Conservation (phyloP, 2,113 vertebrate genomes). For the Charina bottae region DNA sequence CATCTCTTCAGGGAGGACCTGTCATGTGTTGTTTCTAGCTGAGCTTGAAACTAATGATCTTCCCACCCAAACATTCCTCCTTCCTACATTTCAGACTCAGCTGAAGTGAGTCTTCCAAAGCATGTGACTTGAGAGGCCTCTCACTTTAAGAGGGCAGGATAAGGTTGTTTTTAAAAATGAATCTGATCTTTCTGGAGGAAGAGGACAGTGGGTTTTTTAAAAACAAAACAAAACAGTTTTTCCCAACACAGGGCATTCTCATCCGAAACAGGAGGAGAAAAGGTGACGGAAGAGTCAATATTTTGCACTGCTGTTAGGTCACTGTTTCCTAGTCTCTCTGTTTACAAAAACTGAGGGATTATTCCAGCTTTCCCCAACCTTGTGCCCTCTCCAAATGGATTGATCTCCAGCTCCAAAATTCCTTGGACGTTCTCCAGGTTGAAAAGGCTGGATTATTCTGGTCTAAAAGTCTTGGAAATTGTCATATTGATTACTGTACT, state of each 20-base stretch:
- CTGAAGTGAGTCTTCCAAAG: neutral
- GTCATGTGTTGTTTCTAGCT: slow-evolving; percentile 4
- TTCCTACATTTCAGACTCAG: neutral
- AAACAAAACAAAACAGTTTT: neutral
- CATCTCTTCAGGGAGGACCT: neutral
- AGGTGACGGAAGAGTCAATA: neutral
- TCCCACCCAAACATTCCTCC: slow-evolving; percentile 8
- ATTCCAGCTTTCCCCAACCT: neutral
- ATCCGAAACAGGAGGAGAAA: neutral
- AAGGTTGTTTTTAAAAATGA: neutral
- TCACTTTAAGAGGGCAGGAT: neutral
- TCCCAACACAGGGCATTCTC: neutral
- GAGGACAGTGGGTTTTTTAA: neutral
- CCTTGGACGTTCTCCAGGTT: neutral
- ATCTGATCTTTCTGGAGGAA: neutral
- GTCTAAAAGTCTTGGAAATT: neutral
- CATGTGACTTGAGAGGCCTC: too few species aligned
- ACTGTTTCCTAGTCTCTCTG: neutral
- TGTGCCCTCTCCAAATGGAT: neutral
- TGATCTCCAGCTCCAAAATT: neutral
- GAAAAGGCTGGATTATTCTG: neutral
- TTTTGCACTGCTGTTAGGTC: neutral
- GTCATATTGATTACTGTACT: neutral
- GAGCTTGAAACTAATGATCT: neutral
- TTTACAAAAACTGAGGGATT: neutral